Evolutionary conservation across 2,113 vertebrate species (phyloP).

Genomic region (Arizona elegans): DNA sequence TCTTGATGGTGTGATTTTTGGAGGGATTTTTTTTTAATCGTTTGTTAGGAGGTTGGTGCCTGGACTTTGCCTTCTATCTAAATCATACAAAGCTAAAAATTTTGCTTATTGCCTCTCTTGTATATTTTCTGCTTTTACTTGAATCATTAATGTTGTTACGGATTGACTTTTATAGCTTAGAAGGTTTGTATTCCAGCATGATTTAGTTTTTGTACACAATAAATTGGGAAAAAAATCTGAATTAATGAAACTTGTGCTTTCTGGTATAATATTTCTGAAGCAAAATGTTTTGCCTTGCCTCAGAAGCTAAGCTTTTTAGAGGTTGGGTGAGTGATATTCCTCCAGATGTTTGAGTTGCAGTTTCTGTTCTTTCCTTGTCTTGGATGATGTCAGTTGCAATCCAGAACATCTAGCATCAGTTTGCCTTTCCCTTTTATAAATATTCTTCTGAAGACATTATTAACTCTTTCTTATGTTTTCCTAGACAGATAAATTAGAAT

Average conservation of each 20-base stretch:
- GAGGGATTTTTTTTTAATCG: not conserved
- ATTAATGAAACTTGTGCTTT: not conserved
- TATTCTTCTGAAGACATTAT: not conserved
- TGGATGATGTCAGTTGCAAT: not conserved
- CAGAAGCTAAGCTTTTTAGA: not conserved
- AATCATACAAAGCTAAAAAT: not conserved
- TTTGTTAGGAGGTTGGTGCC: not conserved
- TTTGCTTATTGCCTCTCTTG: not conserved
- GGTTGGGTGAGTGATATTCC: not conserved
- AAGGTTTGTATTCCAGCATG: constrained; percentile 22
- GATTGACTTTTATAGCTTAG: not conserved
- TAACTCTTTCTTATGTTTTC: not conserved
- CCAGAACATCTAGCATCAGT: not conserved
- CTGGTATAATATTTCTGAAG: not conserved
- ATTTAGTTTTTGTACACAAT: not conserved
- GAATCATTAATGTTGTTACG: not conserved
- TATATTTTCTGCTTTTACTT: not conserved
- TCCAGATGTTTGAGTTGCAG: not conserved
- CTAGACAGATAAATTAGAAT: not conserved
- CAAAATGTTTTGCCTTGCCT: not conserved
- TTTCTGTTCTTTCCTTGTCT: not conserved
- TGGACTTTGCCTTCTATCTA: not conserved
- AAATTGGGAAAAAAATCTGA: not conserved
- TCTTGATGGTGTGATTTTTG: not conserved
- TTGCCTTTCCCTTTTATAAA: not conserved